phyloP scores from a whole-genome alignment of 2,888 invertebrate species.

The Graphium colonna region DNA sequence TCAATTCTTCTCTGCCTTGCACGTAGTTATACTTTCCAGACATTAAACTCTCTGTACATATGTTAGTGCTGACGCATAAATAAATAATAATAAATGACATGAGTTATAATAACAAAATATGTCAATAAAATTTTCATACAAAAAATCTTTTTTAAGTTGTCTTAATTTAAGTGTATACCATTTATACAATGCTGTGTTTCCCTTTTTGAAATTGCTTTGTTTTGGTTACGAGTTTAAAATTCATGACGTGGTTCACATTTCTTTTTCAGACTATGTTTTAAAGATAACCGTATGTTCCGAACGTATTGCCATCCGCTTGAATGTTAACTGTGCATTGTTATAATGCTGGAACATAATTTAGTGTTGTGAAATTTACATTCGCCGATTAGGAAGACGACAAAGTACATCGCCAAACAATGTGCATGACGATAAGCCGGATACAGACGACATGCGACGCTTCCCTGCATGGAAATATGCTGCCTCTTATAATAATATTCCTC shows the following conservation, averaged over 20 bases:
- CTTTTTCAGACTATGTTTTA: background rate
- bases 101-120: no score
- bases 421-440: slow-evolving; percentile 17
- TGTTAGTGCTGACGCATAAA: no score
- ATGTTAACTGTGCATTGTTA: slow-evolving; percentile 5
- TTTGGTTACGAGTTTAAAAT: slow-evolving; percentile 11
- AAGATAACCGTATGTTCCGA: slow-evolving; percentile 4
- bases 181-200: no score
- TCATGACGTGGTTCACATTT: background rate
- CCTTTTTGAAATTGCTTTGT: slow-evolving; percentile 2
- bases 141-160: no score
- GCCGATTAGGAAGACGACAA: slow-evolving; percentile 18
- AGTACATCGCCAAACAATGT: slow-evolving; percentile 22
- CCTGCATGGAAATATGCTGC: slow-evolving; percentile 19
- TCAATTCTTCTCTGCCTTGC: no score
- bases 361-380: slow-evolving; percentile 18
- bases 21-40: no score
- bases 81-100: no score
- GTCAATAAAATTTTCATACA: no score
- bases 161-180: no score
- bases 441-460: slow-evolving; percentile 23
- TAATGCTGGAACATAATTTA: slow-evolving; percentile 5
- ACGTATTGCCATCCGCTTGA: slow-evolving; percentile 1
- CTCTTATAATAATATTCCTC: slow-evolving; percentile 7
- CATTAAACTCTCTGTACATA: no score